Conservation (phyloP, 2,113 vertebrate species). For the Vidua chalybeata region DNA sequence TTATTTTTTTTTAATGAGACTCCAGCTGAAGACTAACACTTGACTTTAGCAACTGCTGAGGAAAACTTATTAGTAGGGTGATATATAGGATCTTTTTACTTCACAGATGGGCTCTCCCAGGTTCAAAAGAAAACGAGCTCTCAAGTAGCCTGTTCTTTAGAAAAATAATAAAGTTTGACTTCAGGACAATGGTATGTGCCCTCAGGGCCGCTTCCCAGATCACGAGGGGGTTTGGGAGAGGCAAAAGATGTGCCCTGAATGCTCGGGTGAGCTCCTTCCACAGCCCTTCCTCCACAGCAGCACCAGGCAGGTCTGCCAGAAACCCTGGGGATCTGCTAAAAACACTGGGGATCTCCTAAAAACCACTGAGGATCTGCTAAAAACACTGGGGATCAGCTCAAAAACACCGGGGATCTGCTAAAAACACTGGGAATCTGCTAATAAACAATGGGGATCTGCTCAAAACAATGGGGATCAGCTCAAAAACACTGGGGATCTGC, state of each 20-base stretch:
- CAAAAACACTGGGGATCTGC: fast-evolving
- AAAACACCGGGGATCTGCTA: neutral
- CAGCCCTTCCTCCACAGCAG: neutral
- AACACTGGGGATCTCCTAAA: neutral
- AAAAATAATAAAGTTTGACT: slow-evolving; percentile 31
- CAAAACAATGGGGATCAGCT: fast-evolving
- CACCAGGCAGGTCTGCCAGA: neutral
- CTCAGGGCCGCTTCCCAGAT: neutral
- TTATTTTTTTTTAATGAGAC: slow-evolving; percentile 3
- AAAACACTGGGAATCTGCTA: fast-evolving
- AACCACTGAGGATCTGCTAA: neutral
- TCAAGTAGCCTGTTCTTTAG: neutral
- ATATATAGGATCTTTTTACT: slow-evolving; percentile 24
- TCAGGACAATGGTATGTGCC: slow-evolving; percentile 58
- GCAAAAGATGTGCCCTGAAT: slow-evolving; percentile 4
- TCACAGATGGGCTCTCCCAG: neutral
- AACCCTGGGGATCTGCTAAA: neutral
- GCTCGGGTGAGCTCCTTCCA: neutral
- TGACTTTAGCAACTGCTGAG: slow-evolving; percentile 22
- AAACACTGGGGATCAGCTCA: neutral
- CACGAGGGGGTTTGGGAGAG: neutral
- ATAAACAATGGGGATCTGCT: fast-evolving
- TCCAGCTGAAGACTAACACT: slow-evolving; percentile 55
- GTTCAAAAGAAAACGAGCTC: neutral
- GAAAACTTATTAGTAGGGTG: slow-evolving; percentile 11